Evolutionary conservation across 2,888 invertebrate genomes (phyloP).

Genomic region (Gryllus longicercus): DNA sequence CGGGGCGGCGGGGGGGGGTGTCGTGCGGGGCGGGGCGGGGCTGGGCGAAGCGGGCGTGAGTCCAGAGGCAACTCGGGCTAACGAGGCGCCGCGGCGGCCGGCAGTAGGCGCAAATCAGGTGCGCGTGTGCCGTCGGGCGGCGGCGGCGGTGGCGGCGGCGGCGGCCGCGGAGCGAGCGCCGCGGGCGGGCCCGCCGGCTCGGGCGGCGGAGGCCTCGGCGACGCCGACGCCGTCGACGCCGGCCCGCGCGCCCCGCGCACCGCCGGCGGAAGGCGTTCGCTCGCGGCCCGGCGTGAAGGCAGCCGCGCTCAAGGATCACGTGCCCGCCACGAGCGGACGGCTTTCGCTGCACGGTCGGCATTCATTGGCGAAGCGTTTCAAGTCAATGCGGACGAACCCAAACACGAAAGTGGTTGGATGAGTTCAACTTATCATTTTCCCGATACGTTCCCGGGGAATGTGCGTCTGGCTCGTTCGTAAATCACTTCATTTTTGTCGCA

Average conservation of each 20-base stretch:
- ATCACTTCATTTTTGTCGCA: too few species aligned
- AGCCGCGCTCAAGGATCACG: neutral
- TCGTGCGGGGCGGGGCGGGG: neutral
- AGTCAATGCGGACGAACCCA: too few species aligned
- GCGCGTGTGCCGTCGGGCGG: neutral
- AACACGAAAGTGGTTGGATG: too few species aligned
- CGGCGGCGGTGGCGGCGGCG: neutral
- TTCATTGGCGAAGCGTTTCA: too few species aligned
- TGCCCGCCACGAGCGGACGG: too few species aligned
- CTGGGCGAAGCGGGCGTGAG: neutral
- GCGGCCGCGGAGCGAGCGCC: neutral
- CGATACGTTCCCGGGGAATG: too few species aligned
- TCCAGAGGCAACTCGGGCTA: neutral
- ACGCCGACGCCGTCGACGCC: neutral
- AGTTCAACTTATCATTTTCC: too few species aligned
- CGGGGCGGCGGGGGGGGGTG: neutral
- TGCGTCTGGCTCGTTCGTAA: too few species aligned
- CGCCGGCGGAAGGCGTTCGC: neutral
- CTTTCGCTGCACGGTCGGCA: too few species aligned
- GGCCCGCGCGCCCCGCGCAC: neutral
- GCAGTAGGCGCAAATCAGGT: neutral
- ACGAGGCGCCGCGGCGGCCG: neutral
- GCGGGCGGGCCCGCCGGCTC: neutral
- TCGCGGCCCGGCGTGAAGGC: neutral
- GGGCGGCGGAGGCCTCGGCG: neutral